These are phyloP conservation scores for Speoplatyrhinus poulsoni DNA, from an alignment of 2,113 vertebrate species.

Conservation along the genomic window DNA sequence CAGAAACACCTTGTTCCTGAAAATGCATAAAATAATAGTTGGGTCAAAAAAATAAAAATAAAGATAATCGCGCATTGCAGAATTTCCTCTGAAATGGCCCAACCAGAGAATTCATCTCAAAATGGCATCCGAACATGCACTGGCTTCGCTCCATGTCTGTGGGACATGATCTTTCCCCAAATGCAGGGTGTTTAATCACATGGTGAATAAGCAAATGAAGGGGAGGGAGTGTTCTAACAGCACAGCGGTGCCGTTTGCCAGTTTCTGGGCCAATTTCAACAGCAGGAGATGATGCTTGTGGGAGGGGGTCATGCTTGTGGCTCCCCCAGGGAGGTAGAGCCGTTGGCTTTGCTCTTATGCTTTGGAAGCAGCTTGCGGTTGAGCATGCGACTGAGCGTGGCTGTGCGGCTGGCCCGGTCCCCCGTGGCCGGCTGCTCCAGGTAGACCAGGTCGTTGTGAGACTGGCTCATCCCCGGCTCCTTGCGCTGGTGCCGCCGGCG, in stretches of 20 bases:
- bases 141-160: conserved; percentile 23
- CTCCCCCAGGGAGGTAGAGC: conserved; percentile 62
- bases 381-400: conserved; percentile 84
- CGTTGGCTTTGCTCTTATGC: conserved; percentile 82
- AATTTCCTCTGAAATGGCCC: not conserved
- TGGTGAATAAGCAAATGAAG: not conserved
- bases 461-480: conserved; percentile 96
- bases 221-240: conserved; percentile 10
- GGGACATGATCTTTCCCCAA: conserved; percentile 17
- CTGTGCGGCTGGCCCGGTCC: conserved; percentile 80
- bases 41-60: conserved; percentile 29
- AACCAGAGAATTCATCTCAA: not conserved
- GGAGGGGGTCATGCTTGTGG: conserved; percentile 52
- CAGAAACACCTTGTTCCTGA: conserved; percentile 42
- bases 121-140: conserved; percentile 34
- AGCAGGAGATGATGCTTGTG: conserved; percentile 17
- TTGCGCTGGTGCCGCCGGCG: conserved; percentile 90
- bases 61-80: conserved; percentile 27
- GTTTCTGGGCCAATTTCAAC: conserved; percentile 8
- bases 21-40: conserved; percentile 46
- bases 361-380: conserved; percentile 83
- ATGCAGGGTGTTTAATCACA: conserved; percentile 19
- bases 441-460: conserved; percentile 93
- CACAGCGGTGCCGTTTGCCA: conserved; percentile 28
- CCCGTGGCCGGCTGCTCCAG: conserved; percentile 81